These are phyloP conservation scores for Scaptomyza pallida DNA, from an alignment of 1,140 invertebrate genomes.

Conservation along the genomic window DNA sequence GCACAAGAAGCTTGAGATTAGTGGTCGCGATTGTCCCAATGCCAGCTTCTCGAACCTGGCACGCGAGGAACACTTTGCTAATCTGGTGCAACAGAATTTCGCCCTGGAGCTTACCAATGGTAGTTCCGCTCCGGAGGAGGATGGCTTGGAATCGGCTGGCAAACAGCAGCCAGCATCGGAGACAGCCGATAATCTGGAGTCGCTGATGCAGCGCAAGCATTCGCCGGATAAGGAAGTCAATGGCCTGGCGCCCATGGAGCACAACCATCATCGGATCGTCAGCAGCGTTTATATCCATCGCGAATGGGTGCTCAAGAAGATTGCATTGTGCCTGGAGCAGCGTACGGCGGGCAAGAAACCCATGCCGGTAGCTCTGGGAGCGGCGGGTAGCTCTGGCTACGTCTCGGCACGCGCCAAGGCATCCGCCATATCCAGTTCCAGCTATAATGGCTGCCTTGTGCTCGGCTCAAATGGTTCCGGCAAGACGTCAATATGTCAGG, in stretches of 20 bases:
- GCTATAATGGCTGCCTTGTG: conserved; percentile 81
- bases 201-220: conserved; percentile 76
- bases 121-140: conserved; percentile 58
- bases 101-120: conserved; percentile 48
- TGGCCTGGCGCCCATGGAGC: conserved; percentile 52
- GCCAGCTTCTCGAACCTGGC: conserved; percentile 82
- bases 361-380: conserved; percentile 60
- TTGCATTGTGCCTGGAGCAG: conserved; percentile 95
- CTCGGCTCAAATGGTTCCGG: conserved; percentile 89
- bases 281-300: conserved; percentile 85
- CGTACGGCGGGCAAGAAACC: conserved; percentile 85
- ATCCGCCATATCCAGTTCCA: conserved; percentile 72
- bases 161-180: conserved; percentile 47
- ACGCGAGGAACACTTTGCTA: conserved; percentile 82
- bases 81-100: conserved; percentile 83
- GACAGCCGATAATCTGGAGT: conserved; percentile 75
- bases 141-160: conserved; percentile 43
- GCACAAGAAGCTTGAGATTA: conserved; percentile 82
- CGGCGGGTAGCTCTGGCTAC: conserved; percentile 49
- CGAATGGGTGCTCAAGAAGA: conserved; percentile 97
- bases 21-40: conserved; percentile 79
- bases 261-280: conserved; percentile 45
- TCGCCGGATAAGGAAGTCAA: conserved; percentile 83
- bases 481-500: conserved; percentile 90
- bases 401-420: conserved; percentile 72